phyloP scores from a whole-genome alignment of 2,888 invertebrate species.

The Hesperia comma region DNA sequence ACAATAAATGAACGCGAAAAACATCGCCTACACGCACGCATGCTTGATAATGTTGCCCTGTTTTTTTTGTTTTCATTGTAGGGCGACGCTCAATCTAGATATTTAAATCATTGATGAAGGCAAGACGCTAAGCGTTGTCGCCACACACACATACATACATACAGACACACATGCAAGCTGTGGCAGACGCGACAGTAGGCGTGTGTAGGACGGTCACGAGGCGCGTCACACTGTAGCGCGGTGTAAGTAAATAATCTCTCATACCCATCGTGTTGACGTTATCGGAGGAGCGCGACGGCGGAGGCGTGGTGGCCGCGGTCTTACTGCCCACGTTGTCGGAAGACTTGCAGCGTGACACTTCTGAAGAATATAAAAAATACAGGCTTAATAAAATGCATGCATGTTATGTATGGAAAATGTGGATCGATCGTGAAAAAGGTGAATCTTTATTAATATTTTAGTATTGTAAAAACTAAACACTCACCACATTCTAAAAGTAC shows the following conservation, averaged over 20 bases:
- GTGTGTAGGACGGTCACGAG: slow-evolving; percentile 24
- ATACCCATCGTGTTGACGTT: slow-evolving; percentile 79
- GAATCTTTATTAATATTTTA: too few species aligned
- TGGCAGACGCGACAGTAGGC: slow-evolving; percentile 22
- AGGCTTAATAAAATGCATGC: not conserved
- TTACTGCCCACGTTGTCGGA: slow-evolving; percentile 75
- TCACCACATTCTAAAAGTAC: slow-evolving; percentile 79
- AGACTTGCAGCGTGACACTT: slow-evolving; percentile 80
- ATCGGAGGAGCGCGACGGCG: slow-evolving; percentile 77
- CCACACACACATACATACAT: slow-evolving; percentile 12
- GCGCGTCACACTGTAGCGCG: slow-evolving; percentile 14
- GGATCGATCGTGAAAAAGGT: too few species aligned
- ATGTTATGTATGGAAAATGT: too few species aligned
- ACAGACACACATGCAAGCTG: slow-evolving; percentile 29
- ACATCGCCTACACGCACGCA: too few species aligned
- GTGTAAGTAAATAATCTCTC: slow-evolving; percentile 38
- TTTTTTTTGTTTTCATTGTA: too few species aligned
- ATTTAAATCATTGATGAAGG: too few species aligned
- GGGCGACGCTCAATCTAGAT: too few species aligned
- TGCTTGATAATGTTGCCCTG: not conserved
- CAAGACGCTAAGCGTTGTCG: slow-evolving; percentile 25
- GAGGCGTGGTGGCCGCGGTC: slow-evolving; percentile 66
- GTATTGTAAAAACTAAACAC: too few species aligned
- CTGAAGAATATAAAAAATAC: slow-evolving; percentile 46
- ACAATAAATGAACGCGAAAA: too few species aligned